Evolutionary conservation across 2,888 invertebrate genomes (phyloP).

Genomic region (Coelinius sp.): DNA sequence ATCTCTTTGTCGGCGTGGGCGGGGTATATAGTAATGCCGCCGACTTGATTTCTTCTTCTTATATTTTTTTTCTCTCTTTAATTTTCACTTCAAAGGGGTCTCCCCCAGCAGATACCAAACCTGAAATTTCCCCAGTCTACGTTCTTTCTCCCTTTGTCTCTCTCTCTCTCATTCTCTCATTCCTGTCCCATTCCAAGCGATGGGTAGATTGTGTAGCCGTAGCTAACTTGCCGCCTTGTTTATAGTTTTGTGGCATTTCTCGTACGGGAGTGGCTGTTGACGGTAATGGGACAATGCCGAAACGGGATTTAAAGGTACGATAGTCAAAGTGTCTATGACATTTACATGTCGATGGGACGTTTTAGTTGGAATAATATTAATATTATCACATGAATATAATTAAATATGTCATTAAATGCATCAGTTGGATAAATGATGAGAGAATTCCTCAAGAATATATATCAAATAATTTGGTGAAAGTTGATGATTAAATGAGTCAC

Average conservation of each 20-base stretch:
- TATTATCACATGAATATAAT: background rate
- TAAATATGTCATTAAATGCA: too few relatives aligned
- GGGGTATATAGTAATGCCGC: background rate
- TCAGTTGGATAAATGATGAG: too few relatives aligned
- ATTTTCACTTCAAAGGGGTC: background rate
- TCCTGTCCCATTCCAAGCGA: constrained; percentile 27
- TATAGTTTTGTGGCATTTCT: constrained; percentile 55
- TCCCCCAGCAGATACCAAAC: background rate
- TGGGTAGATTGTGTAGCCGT: constrained; percentile 49
- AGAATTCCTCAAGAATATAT: too few relatives aligned
- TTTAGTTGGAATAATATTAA: background rate
- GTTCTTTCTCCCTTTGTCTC: constrained; percentile 46
- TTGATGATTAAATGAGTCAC: background rate
- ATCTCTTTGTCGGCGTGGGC: background rate
- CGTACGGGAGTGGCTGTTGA: constrained; percentile 52
- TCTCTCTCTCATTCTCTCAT: constrained; percentile 17
- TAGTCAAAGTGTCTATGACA: background rate
- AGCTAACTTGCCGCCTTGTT: constrained; percentile 55
- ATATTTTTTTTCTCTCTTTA: background rate
- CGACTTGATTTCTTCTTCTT: background rate
- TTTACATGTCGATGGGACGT: background rate
- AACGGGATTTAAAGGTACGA: constrained; percentile 37
- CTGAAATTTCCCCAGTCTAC: constrained; percentile 41
- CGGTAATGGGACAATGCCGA: constrained; percentile 50
- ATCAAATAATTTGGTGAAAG: too few relatives aligned